Base-by-base conservation (phyloP, 1,140 invertebrate species). In the Pachypeltis micranthus region DNA sequence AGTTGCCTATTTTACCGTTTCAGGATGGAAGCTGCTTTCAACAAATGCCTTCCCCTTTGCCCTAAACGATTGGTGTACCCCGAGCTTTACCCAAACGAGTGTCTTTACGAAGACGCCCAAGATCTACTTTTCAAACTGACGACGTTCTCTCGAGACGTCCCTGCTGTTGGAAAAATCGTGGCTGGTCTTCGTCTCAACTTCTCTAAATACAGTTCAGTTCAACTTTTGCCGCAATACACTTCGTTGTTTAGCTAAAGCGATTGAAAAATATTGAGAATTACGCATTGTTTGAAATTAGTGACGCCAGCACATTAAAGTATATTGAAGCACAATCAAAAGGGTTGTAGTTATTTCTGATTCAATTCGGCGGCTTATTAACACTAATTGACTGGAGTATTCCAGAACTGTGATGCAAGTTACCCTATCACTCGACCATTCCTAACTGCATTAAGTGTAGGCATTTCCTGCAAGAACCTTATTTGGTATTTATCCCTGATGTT, bases 11-110 rank as follows among this genome's bases (percentile, higher is more conserved):
- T 57, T 68, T 10, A n/a, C n/a, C 21, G 21, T 39, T 60, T 26
- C 25, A 60, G 59, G 59, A 69, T 88, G 55, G 86, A 89, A 74
- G 83, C 84, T n/a, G 78, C 78, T 4, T 79, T 78, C 65, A 78
- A 77, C 63, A 84, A 84, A 12, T 87, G 85, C 70, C 83, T 81
- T 73, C 86, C 86, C 2, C 69, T 88, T 16, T 80, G 79, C 57
- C 86, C 86, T 27, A 85, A 84, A 67, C 72, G 75, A 64, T 74
- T 89, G 4, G 85, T 85, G 0, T 89, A 89, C 76, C 85, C 85
- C 1, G 86, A 88, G 76, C 78, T 88, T 63, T 88, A 85, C 75
- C 82, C 84, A 29, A 72, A 74, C 29, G 71, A 78, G 44, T 84
- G 79, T 70, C 70, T 85, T 0, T 87, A 83, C 69, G 78, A 79